Evolutionary conservation across 2,113 vertebrate genomes (phyloP).

Genomic region (Paradoxurus hermaphroditus): DNA sequence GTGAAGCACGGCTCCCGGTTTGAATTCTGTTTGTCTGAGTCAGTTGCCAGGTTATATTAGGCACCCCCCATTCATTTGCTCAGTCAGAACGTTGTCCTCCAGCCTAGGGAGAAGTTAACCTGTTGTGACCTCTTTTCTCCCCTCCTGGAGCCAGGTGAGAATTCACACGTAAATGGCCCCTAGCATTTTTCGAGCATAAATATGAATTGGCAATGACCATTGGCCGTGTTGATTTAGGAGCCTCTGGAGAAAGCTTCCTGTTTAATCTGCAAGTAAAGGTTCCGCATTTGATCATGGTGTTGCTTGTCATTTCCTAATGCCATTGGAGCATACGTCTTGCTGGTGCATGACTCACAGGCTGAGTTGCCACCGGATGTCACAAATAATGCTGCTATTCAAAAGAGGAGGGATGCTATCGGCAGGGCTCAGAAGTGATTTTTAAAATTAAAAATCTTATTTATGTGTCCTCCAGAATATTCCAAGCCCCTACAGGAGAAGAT

Average conservation of each 20-base stretch:
- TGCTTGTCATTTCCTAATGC: background rate
- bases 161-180: background rate
- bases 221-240: constrained; percentile 16
- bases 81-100: background rate
- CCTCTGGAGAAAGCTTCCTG: constrained; percentile 47
- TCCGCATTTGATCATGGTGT: background rate
- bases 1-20: background rate
- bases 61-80: background rate
- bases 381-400: constrained; percentile 52
- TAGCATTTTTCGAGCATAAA: background rate
- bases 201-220: constrained; percentile 31
- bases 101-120: background rate
- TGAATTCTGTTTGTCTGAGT: background rate
- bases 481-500: constrained; percentile 14
- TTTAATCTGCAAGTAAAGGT: constrained; percentile 46
- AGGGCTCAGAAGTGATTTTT: constrained; percentile 5
- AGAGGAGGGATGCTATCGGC: background rate
- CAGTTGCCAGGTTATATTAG: background rate
- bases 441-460: constrained; percentile 56
- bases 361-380: constrained; percentile 25
- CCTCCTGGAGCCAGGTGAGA: background rate
- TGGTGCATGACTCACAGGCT: constrained; percentile 34
- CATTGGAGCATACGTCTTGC: background rate
- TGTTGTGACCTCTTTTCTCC: background rate
- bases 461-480: constrained; percentile 38